Evolutionary conservation across 2,797 vertebrate species (phyloP).

Genomic region (Myotis daubentonii): DNA sequence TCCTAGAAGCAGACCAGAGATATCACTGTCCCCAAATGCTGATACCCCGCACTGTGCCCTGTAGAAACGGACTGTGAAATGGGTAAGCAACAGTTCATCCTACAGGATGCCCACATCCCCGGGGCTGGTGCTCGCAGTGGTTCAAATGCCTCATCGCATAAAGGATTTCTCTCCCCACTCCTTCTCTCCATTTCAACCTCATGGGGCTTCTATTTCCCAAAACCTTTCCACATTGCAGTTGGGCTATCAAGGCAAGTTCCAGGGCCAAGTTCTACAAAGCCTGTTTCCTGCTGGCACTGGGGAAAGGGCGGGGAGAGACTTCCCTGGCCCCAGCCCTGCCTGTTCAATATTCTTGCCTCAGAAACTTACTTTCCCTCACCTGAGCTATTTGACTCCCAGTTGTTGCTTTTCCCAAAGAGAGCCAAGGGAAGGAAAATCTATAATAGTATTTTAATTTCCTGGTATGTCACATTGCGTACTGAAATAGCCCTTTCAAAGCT

Average conservation of each 20-base stretch:
- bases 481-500: background rate
- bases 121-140: background rate
- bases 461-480: background rate
- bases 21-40: background rate
- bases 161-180: background rate
- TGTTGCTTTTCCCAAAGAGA: conserved; percentile 10
- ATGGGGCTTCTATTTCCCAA: background rate
- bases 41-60: background rate
- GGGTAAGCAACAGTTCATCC: too few relatives aligned
- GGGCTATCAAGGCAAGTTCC: background rate
- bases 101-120: too few relatives aligned
- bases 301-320: background rate
- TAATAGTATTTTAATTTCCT: conserved; percentile 12
- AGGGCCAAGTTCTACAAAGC: background rate
- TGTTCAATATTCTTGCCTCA: background rate
- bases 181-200: background rate
- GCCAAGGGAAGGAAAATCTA: background rate
- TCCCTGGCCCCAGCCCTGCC: background rate
- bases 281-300: background rate
- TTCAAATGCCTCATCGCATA: background rate
- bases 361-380: background rate
- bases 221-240: background rate
- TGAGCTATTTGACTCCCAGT: background rate
- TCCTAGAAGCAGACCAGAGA: background rate
- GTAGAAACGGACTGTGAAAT: background rate